Conservation (phyloP, 2,888 invertebrate genomes). For the Tipula confusa region DNA sequence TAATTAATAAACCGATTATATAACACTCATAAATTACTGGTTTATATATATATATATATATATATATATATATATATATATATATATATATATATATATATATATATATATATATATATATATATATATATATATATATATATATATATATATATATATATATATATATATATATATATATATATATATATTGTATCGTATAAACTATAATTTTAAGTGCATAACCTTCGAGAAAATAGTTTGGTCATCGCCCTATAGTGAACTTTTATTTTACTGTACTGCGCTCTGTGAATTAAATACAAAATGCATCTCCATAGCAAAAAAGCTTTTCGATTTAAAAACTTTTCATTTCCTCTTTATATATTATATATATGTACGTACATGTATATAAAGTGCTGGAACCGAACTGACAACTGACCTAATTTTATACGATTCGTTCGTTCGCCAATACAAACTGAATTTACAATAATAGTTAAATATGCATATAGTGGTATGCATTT, state of each 20-base stretch:
- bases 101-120: too few relatives aligned
- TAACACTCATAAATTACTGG: background rate
- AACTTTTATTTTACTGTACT: constrained; percentile 20
- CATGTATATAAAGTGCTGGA: background rate
- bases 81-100: too few relatives aligned
- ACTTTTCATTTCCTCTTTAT: background rate
- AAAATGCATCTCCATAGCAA: background rate
- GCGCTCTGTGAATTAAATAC: background rate
- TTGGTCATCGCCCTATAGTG: constrained; percentile 3
- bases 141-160: too few relatives aligned
- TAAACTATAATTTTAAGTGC: background rate
- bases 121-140: too few relatives aligned
- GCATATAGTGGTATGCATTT: background rate
- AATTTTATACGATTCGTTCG: background rate
- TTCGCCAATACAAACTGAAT: background rate
- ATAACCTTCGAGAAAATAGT: constrained; percentile 20
- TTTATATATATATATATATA: too few relatives aligned
- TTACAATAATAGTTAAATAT: background rate
- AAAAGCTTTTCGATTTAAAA: background rate
- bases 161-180: too few relatives aligned
- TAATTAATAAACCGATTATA: background rate
- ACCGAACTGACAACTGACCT: background rate
- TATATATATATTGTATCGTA: background rate
- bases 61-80: too few relatives aligned
- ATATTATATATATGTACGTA: background rate